phyloP scores from a whole-genome alignment of 2,888 invertebrate species.

The Punctoribates punctum region DNA sequence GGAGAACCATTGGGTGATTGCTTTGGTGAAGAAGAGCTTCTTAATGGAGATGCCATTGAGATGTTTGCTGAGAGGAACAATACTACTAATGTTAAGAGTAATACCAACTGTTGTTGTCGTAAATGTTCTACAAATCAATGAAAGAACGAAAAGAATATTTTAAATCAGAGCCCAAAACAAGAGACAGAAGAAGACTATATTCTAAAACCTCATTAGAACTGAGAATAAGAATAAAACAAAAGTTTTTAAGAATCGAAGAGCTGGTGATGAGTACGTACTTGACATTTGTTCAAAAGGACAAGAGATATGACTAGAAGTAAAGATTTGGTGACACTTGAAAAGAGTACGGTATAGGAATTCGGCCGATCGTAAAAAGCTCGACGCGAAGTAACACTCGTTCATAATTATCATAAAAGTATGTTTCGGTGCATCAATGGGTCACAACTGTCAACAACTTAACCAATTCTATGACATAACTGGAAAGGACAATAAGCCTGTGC shows the following conservation, averaged over 20 bases:
- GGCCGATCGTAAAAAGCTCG: neutral
- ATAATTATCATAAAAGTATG: conserved; percentile 15
- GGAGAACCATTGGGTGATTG: conserved; percentile 17
- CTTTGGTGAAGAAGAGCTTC: neutral
- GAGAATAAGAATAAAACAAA: neutral
- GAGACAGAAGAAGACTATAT: neutral
- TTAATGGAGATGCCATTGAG: conserved; percentile 35
- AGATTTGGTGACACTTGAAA: conserved; percentile 23
- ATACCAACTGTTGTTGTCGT: conserved; percentile 27
- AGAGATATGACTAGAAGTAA: conserved; percentile 26
- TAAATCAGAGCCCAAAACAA: too few relatives aligned
- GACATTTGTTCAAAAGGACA: conserved; percentile 30
- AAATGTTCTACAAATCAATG: conserved; percentile 2
- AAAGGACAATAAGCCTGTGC: neutral
- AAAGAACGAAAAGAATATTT: neutral
- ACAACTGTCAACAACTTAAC: neutral
- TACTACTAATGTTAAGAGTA: conserved; percentile 14
- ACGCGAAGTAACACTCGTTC: conserved; percentile 18
- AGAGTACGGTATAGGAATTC: conserved; percentile 10
- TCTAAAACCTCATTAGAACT: too few relatives aligned
- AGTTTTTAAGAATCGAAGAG: neutral
- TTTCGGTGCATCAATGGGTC: neutral
- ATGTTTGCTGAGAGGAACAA: conserved; percentile 18
- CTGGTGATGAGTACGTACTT: conserved; percentile 8
- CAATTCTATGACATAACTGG: conserved; percentile 3